phyloP scores from a whole-genome alignment of 2,888 invertebrate genomes.

The Oscheius sp. region DNA sequence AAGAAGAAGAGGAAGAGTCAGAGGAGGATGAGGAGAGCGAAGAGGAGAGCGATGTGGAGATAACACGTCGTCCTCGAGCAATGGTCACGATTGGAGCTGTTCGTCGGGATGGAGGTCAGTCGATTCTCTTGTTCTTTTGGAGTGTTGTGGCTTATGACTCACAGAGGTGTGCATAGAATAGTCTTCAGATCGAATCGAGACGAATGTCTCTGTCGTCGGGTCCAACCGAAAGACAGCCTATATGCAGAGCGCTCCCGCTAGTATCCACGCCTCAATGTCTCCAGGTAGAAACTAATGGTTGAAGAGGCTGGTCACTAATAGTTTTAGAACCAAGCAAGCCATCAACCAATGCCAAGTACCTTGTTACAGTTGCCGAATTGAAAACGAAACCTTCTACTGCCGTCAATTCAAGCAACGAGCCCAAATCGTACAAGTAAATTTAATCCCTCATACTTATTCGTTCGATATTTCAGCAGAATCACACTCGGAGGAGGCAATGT shows the following conservation, averaged over 20 bases:
- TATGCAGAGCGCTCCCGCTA: conserved; percentile 38
- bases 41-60: conserved; percentile 53
- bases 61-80: conserved; percentile 38
- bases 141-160: neutral
- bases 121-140: neutral
- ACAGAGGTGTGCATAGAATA: neutral
- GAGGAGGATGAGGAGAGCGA: conserved; percentile 48
- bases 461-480: conserved; percentile 26
- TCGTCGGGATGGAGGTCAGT: conserved; percentile 51
- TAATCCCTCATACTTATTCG: neutral
- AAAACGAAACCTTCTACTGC: conserved; percentile 26
- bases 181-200: conserved; percentile 31
- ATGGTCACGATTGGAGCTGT: conserved; percentile 45
- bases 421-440: conserved; percentile 35
- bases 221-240: conserved; percentile 18
- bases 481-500: conserved; percentile 31
- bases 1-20: conserved; percentile 63
- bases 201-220: conserved; percentile 9
- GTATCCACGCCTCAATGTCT: conserved; percentile 36
- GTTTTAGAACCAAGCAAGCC: conserved; percentile 44
- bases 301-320: conserved; percentile 11
- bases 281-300: conserved; percentile 25
- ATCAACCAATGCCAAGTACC: conserved; percentile 45
- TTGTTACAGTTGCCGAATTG: conserved; percentile 58
- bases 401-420: conserved; percentile 15